These are phyloP conservation scores for Drosophila ochracea DNA, from an alignment of 2,888 invertebrate genomes.

Conservation along the genomic window DNA sequence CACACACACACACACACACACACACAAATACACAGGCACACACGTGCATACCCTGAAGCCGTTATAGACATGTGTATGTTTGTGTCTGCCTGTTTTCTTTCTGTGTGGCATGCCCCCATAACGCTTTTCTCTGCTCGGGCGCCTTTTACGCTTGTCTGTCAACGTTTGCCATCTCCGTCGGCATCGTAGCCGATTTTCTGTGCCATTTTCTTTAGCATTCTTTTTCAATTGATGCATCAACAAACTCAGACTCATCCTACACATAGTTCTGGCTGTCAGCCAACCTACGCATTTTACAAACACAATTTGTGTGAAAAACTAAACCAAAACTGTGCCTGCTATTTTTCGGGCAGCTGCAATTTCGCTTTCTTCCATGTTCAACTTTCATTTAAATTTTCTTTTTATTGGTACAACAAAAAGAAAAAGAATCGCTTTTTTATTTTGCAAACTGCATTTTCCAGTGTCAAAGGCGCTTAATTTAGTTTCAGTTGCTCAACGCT, in stretches of 20 bases:
- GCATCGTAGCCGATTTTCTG: conserved; percentile 51
- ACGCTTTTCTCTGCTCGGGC: conserved; percentile 43
- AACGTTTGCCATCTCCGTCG: conserved; percentile 44
- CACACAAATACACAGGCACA: conserved; percentile 1
- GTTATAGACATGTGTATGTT: conserved; percentile 26
- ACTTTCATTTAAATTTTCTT: conserved; percentile 61
- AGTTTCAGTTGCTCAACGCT: conserved; percentile 47
- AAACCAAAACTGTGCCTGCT: conserved; percentile 72
- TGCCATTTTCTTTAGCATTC: conserved; percentile 53
- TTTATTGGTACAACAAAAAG: conserved; percentile 1
- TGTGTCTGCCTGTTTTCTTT: conserved; percentile 33
- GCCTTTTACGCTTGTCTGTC: conserved; percentile 73
- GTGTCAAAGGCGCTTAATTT: conserved; percentile 80
- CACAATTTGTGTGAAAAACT: conserved; percentile 78
- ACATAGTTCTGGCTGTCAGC: conserved; percentile 39
- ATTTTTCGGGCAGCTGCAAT: conserved; percentile 55
- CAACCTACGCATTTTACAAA: conserved; percentile 71
- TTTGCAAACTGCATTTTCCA: conserved; percentile 72
- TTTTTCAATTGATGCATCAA: conserved; percentile 75
- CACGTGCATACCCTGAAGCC: conserved; percentile 16
- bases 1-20: conserved; percentile 32
- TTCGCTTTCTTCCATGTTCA: conserved; percentile 48
- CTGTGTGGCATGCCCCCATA: conserved; percentile 43
- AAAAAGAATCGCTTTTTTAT: conserved; percentile 18
- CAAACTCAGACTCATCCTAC: background rate